phyloP scores from a whole-genome alignment of 1,140 invertebrate species.

The Cardiocondyla obscurior region DNA sequence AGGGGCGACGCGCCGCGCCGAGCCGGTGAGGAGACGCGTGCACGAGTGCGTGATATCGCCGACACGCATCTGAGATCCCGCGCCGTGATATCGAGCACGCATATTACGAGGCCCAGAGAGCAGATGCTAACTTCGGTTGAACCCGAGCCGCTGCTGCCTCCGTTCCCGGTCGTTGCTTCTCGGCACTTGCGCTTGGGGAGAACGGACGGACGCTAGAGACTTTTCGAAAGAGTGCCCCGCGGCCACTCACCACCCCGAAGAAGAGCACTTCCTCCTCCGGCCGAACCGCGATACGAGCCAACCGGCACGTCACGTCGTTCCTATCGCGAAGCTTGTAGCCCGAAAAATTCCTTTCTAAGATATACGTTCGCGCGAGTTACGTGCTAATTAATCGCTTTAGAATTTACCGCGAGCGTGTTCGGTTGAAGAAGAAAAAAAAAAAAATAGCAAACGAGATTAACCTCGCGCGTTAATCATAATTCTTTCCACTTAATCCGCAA shows the following conservation, averaged over 20 bases:
- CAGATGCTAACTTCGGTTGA: conserved; percentile 82
- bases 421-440: no score
- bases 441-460: conserved; percentile 13
- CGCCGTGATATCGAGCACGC: conserved; percentile 79
- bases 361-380: no score
- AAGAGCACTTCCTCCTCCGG: conserved; percentile 55
- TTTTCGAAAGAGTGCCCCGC: conserved; percentile 63
- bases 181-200: conserved; percentile 33
- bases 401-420: neutral
- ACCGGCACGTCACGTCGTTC: conserved; percentile 33
- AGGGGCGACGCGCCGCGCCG: conserved; percentile 1
- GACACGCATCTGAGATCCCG: conserved; percentile 80
- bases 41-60: conserved; percentile 82
- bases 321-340: neutral
- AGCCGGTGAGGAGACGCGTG: conserved; percentile 63
- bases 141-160: conserved; percentile 62
- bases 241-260: conserved; percentile 49
- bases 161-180: conserved; percentile 71
- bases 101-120: conserved; percentile 79
- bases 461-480: conserved; percentile 1
- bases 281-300: conserved; percentile 34
- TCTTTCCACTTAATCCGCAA: conserved; percentile 32
- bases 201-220: conserved; percentile 51
- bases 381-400: no score
- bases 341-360: neutral